These are phyloP conservation scores for Dasysyrphus tricinctus DNA, from an alignment of 2,888 invertebrate genomes.

Conservation along the genomic window DNA sequence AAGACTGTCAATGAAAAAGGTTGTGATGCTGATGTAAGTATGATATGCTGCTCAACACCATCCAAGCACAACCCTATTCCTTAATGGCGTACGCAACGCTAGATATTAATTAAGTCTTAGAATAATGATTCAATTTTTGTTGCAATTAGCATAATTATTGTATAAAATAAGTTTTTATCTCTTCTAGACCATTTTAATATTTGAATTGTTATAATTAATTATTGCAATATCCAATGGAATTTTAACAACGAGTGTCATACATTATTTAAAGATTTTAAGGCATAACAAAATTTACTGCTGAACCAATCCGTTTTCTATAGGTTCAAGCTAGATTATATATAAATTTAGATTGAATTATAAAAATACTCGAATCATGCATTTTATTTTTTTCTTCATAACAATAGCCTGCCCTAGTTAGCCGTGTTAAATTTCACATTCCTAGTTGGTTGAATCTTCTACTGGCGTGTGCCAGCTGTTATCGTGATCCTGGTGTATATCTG, in stretches of 20 bases:
- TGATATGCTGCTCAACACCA: slow-evolving; percentile 75
- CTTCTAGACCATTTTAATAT: slow-evolving; percentile 2
- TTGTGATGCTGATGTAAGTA: slow-evolving; percentile 65
- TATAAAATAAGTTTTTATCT: slow-evolving; percentile 5
- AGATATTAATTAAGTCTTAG: not conserved
- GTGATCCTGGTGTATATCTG: too few relatives aligned
- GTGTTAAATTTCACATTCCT: too few relatives aligned
- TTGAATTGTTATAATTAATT: slow-evolving; percentile 12
- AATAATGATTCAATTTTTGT: slow-evolving; percentile 27
- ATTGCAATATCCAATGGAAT: slow-evolving; percentile 30
- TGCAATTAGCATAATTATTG: slow-evolving; percentile 35
- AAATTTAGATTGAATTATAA: slow-evolving; percentile 14
- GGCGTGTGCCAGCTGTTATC: too few relatives aligned
- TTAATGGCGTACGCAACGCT: not conserved
- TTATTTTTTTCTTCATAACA: not conserved
- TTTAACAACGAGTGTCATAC: slow-evolving; percentile 37
- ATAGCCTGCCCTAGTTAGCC: too few relatives aligned
- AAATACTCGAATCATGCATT: not conserved
- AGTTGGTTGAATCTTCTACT: too few relatives aligned
- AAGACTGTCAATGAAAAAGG: not conserved
- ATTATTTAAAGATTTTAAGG: slow-evolving; percentile 19
- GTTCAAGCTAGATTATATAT: not conserved
- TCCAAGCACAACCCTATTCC: slow-evolving; percentile 50
- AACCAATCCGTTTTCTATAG: not conserved
- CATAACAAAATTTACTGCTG: slow-evolving; percentile 8